Conservation (phyloP, 2,113 vertebrate species). For the Thamnaconus septentrionalis region DNA sequence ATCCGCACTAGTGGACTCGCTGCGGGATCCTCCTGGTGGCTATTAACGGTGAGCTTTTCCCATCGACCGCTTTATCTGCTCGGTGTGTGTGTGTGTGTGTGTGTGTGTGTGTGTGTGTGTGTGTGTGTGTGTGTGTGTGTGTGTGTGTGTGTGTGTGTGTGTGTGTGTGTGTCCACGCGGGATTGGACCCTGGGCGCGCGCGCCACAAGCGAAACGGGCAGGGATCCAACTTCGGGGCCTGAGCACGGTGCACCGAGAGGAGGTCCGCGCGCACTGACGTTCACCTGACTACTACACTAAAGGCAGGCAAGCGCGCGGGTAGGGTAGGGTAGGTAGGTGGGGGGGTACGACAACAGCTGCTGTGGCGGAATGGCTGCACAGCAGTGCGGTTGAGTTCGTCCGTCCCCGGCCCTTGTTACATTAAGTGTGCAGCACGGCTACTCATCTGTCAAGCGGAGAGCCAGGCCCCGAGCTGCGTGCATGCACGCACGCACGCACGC, state of each 20-base stretch:
- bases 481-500: conserved; percentile 4
- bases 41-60: conserved; percentile 2
- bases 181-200: conserved; percentile 41
- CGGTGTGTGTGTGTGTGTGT: conserved; percentile 9
- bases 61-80: conserved; percentile 22
- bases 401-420: no score
- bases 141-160: conserved; percentile 9
- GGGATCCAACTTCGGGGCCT: conserved; percentile 46
- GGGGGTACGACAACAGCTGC: no score
- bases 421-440: background rate
- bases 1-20: background rate
- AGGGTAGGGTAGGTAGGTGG: no score
- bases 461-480: conserved; percentile 30
- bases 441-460: conserved; percentile 68
- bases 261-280: no score
- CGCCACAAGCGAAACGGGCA: background rate
- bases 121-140: conserved; percentile 23
- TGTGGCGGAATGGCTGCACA: conserved; percentile 7
- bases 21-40: background rate
- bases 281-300: no score
- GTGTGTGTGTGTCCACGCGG: conserved; percentile 35
- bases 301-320: no score
- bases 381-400: background rate
- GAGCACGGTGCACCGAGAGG: conserved; percentile 5
- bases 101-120: conserved; percentile 23